Base-by-base conservation (phyloP, 2,888 invertebrate species). In the Cantharis flavilabris region DNA sequence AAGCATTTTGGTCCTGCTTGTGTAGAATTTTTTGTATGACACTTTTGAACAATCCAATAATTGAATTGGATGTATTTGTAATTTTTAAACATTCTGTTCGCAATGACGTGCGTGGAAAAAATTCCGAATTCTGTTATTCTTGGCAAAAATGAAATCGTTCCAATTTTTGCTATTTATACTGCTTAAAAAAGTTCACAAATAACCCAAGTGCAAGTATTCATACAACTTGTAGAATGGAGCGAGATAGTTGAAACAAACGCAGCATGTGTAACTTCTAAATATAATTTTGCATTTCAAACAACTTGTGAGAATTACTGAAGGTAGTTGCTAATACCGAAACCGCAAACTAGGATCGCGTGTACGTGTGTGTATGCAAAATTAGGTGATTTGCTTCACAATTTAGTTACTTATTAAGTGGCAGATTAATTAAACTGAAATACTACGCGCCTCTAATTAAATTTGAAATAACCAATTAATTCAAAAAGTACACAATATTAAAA, bases 301-400 rank as follows among this genome's bases (percentile, higher is more conserved):
- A 73, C 73, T 73, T 73, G 73, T 73, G 69, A 69, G 73, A 73
- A 73, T 73, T 33, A 14, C 69, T 49, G 49, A n/a, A 69, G 69
- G 69, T 69, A 73, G 73, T 73, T 49, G 72, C 72, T 33, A 23
- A 30, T 30, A 64, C n/a, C 49, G 65, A 62, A 67, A 67, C 72
- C 49, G 23, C 33, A 67, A 65, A 67, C 23, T 26, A 71, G 28
- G n/a, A 64, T 71, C 71, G 63, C 63, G 71, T 14, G 64, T 62
- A 64, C 49, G 49, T 49, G 49, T 49, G 49, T 49, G 49, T 49
- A 49, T 64, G 23, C 70, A 71, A 71, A 71, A 33, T 72, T 67
- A 64, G 65, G 67, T 72, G 72, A 72, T 72, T 72, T 65, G 72
- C 62, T 65, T 33, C 28, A 67, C 33, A 20, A 72, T 67, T 72